A percentile compares a stretch with the other conserved stretches of the same genome.
phyloP scores from a whole-genome alignment of 2,797 vertebrate species.

The Sebastes itinus region DNA sequence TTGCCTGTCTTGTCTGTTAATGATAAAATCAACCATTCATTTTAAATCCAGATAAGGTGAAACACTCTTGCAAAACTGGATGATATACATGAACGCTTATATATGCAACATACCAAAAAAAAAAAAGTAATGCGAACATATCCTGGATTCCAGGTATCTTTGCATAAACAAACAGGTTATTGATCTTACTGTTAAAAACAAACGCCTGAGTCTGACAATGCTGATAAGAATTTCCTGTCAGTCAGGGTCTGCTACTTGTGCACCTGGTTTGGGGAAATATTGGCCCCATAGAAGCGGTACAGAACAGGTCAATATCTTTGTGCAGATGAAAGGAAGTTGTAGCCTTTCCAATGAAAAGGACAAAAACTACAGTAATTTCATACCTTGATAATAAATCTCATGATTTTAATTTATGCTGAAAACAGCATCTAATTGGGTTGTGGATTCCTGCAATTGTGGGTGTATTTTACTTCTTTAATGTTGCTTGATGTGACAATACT shows the following conservation, averaged over 20 bases:
- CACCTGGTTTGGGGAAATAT: not conserved
- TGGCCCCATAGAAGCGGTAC: not conserved
- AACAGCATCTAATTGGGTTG: not conserved
- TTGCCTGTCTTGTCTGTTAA: not conserved
- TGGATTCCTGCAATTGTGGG: not conserved
- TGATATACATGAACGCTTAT: not conserved
- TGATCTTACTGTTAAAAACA: too few relatives aligned
- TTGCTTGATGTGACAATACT: not conserved
- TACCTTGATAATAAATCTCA: not conserved
- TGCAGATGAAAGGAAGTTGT: not conserved
- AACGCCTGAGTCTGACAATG: not conserved
- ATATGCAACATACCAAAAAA: not conserved
- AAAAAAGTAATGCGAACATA: not conserved
- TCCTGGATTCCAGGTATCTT: not conserved
- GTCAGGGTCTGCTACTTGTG: conserved; percentile 4
- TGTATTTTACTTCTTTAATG: not conserved
- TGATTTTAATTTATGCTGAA: not conserved
- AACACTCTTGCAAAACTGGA: not conserved
- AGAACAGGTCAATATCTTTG: not conserved
- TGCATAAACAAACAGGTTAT: not conserved
- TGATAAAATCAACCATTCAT: not conserved
- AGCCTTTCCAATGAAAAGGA: not conserved
- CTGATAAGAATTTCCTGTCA: conserved; percentile 10
- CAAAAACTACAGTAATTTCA: not conserved
- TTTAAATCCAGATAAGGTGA: not conserved